Evolutionary conservation across 2,113 vertebrate genomes (phyloP).

Genomic region (Phodopus roborovskii): DNA sequence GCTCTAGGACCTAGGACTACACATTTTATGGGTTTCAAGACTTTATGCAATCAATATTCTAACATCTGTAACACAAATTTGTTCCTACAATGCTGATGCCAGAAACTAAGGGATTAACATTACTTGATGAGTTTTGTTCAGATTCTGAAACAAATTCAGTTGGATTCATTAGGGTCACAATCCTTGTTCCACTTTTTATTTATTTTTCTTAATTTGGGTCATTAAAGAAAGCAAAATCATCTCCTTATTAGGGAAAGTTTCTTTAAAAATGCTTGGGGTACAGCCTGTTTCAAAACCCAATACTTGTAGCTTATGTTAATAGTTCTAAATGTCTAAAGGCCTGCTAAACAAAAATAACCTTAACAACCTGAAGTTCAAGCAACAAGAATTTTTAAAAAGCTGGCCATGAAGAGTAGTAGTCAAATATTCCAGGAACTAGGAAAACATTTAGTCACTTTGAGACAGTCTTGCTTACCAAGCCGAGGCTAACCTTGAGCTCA

Average conservation of each 20-base stretch:
- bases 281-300: constrained; percentile 83
- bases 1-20: constrained; percentile 84
- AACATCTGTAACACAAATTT: constrained; percentile 88
- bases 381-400: constrained; percentile 62
- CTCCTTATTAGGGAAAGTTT: constrained; percentile 86
- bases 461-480: neutral
- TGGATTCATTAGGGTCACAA: constrained; percentile 86
- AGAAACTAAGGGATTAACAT: constrained; percentile 82
- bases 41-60: constrained; percentile 86
- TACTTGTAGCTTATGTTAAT: constrained; percentile 81
- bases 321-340: constrained; percentile 71
- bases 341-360: constrained; percentile 66
- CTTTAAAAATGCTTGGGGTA: constrained; percentile 84
- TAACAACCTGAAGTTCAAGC: constrained; percentile 49
- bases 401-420: constrained; percentile 63
- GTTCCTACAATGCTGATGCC: constrained; percentile 83
- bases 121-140: constrained; percentile 80
- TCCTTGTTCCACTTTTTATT: constrained; percentile 72
- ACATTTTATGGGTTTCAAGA: constrained; percentile 84
- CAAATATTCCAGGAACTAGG: constrained; percentile 60
- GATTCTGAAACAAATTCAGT: constrained; percentile 81
- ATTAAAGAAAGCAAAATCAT: constrained; percentile 78
- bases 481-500: neutral
- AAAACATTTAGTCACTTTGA: neutral
- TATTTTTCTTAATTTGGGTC: constrained; percentile 70